Evolutionary conservation across 64 coral and sea anemone species (phyloP), one percentile per base, ranked within the genome.

Genomic region (Dendrophyllia cribrosa): DNA sequence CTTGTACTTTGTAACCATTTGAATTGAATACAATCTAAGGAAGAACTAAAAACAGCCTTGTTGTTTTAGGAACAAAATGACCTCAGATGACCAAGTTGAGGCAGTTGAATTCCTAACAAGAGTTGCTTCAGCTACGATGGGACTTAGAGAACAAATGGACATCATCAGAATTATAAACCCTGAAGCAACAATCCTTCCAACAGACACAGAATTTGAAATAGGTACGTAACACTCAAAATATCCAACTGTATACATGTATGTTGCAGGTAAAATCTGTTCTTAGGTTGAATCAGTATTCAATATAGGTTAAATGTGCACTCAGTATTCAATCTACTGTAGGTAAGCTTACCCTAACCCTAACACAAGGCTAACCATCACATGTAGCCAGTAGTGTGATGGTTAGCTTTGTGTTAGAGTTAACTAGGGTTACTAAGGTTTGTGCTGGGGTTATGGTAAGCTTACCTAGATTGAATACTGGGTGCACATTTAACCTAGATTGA

Each of bases 121-220:
- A 77, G 87, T 99, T 79, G 94, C 91, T 24, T 99, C 97, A 77
- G 48, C 90, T 47, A 96, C 91, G 13, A 93, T 99, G 91, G 97
- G 97, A 16, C 74, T 99, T 8, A 58, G 84, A 70, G 97, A 99
- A 77, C 97, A 99, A 75, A 75, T 99, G 75, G 97, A 99, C 24
- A 87, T 99, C 51, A 99, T 99, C 66, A 96, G 88, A 94, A 99
- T 99, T 58, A 93, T 99, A 7, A 99, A 92, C 51, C 97, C 97
- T 2, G 74, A 89, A 47, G 97, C 97, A 49, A 93, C 74, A 26
- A 94, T 99, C 14, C 83, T 91, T 58, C 58, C 97, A 62, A 99
- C 97, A 51, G 97, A 99, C 51, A 99, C 97, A 63, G 97, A 99
- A 91, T 99, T 99, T 91, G 91, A 93, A 72, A 99, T 99, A 89